phyloP scores from a whole-genome alignment of 2,888 invertebrate genomes.

The Ectemnius lituratus region DNA sequence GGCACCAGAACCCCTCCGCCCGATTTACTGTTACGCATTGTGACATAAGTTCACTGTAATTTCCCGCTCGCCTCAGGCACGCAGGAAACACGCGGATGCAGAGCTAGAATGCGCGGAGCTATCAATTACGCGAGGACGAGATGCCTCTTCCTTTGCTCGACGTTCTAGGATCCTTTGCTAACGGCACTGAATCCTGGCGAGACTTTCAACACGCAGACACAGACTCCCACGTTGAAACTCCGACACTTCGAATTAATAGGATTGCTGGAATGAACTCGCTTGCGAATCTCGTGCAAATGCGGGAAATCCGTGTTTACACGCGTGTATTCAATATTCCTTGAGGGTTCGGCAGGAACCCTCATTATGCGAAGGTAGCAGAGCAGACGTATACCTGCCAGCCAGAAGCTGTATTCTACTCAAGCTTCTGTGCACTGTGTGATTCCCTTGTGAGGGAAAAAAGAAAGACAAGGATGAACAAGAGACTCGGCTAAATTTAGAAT shows the following conservation, averaged over 20 bases:
- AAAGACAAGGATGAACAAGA: conserved; percentile 7
- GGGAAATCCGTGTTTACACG: background rate
- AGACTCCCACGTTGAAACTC: too few species aligned
- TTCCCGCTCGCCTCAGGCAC: conserved; percentile 13
- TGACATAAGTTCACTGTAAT: conserved; percentile 29
- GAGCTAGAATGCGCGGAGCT: conserved; percentile 6
- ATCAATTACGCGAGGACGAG: conserved; percentile 45
- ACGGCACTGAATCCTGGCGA: too few species aligned
- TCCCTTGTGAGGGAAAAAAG: conserved; percentile 7
- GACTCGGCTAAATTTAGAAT: conserved; percentile 21
- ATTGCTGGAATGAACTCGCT: too few species aligned
- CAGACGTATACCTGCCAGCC: conserved; percentile 16
- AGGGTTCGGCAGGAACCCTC: conserved; percentile 11
- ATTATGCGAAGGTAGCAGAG: conserved; percentile 1
- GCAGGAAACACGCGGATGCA: conserved; percentile 13
- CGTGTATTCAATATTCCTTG: background rate
- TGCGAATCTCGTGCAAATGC: too few species aligned
- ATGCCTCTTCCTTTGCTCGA: conserved; percentile 1
- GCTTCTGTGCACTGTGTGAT: background rate
- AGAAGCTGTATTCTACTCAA: conserved; percentile 11
- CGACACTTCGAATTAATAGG: too few species aligned
- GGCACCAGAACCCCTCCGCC: too few species aligned
- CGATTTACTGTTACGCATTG: conserved; percentile 47
- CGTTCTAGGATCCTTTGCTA: background rate
- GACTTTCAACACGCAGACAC: too few species aligned